Evolutionary conservation across 2,797 vertebrate species (phyloP).

Genomic region (Phrynocephalus forsythii): DNA sequence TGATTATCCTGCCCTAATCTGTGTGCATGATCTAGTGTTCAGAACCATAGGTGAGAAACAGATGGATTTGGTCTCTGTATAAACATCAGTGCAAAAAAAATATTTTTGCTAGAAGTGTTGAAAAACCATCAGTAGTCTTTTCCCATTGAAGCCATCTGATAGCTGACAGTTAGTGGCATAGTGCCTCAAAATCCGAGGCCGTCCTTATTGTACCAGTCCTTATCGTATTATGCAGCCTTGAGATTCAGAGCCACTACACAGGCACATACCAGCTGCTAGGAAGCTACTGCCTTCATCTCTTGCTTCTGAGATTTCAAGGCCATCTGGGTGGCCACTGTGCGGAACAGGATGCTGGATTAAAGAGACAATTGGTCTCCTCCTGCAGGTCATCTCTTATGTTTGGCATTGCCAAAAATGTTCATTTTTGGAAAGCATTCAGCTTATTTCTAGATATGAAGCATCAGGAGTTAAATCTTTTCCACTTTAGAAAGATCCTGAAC

Average conservation of each 20-base stretch:
- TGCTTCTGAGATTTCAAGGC: not conserved
- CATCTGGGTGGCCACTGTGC: not conserved
- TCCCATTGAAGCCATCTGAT: not conserved
- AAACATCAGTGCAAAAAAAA: not conserved
- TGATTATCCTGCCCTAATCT: not conserved
- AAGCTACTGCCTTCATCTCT: not conserved
- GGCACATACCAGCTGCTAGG: not conserved
- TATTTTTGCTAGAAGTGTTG: not conserved
- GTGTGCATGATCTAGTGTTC: too few species aligned
- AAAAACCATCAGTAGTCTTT: not conserved
- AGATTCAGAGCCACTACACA: not conserved
- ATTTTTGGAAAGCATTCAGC: not conserved
- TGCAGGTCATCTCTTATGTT: not conserved
- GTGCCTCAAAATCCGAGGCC: not conserved
- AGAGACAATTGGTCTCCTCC: not conserved
- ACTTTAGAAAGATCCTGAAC: not conserved
- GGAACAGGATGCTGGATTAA: not conserved
- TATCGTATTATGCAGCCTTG: not conserved
- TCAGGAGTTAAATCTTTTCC: not conserved
- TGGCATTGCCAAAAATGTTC: not conserved
- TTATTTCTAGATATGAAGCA: not conserved
- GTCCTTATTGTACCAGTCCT: not conserved
- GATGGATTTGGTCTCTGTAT: not conserved
- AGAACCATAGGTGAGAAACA: too few species aligned
- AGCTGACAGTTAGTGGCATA: not conserved